These are phyloP conservation scores for Amniataba percoides DNA, from an alignment of 2,797 vertebrate species.

Conservation along the genomic window DNA sequence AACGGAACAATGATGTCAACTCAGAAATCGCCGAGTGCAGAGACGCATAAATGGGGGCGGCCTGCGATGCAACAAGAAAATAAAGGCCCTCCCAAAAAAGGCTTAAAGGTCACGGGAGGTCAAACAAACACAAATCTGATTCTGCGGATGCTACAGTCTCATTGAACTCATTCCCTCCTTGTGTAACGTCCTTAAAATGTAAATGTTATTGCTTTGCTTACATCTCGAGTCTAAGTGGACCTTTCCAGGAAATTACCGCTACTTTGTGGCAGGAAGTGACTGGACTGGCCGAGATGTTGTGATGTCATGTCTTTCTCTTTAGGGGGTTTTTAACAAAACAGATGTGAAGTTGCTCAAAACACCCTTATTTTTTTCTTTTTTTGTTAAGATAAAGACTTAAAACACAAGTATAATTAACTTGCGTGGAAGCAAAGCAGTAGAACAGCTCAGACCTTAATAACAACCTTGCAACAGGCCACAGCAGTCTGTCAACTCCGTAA, in stretches of 20 bases:
- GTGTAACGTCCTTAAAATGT: constrained; percentile 51
- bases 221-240: constrained; percentile 24
- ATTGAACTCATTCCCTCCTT: constrained; percentile 38
- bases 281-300: constrained; percentile 5
- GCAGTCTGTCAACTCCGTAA: constrained; percentile 19
- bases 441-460: constrained; percentile 12
- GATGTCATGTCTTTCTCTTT: constrained; percentile 18
- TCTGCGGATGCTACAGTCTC: constrained; percentile 22
- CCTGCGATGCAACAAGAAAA: constrained; percentile 12
- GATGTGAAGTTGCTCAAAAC: not conserved
- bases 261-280: constrained; percentile 29
- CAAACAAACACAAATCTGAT: constrained; percentile 50
- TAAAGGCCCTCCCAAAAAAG: constrained; percentile 14
- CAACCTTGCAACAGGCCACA: not conserved
- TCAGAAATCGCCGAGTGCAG: constrained; percentile 36
- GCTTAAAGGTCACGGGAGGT: constrained; percentile 50
- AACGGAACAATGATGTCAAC: constrained; percentile 68
- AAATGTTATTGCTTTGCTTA: constrained; percentile 41
- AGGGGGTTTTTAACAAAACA: not conserved
- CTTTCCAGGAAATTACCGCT: constrained; percentile 32
- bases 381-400: constrained; percentile 3
- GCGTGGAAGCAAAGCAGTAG: not conserved
- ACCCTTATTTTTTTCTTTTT: not conserved
- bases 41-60: too few species aligned
- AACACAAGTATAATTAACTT: not conserved